Evolutionary conservation across 2,888 invertebrate genomes (phyloP).

Genomic region (Phragmatobia fuliginosa): DNA sequence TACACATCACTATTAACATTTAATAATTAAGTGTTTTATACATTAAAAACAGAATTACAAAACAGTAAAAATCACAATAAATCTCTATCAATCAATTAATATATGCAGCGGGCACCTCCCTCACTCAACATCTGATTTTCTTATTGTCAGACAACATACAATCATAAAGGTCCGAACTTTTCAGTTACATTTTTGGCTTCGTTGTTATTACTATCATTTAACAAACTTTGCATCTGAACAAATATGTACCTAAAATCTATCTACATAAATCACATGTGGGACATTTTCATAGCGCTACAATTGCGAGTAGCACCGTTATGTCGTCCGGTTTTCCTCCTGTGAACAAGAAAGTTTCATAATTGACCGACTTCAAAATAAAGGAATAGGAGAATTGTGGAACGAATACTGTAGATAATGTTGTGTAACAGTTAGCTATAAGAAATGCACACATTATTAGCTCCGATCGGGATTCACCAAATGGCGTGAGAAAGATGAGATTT

Average conservation of each 20-base stretch:
- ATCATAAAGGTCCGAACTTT: constrained; percentile 37
- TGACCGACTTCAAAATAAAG: not conserved
- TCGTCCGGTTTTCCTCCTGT: constrained; percentile 99
- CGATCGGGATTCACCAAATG: no score
- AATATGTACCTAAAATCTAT: constrained; percentile 68
- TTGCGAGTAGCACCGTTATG: constrained; percentile 98
- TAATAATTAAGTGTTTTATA: constrained; percentile 41
- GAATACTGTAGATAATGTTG: not conserved
- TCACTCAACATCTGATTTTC: constrained; percentile 35
- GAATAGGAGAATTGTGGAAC: not conserved
- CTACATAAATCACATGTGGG: constrained; percentile 70
- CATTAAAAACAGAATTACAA: constrained; percentile 37
- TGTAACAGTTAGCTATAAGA: no score
- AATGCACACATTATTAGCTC: no score
- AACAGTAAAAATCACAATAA: constrained; percentile 31
- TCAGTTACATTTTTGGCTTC: constrained; percentile 76
- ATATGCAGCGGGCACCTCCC: constrained; percentile 46
- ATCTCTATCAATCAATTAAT: constrained; percentile 22
- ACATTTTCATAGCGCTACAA: constrained; percentile 92
- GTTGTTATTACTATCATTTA: constrained; percentile 70
- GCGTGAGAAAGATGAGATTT: no score
- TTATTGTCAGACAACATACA: constrained; percentile 36
- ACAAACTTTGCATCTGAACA: constrained; percentile 66
- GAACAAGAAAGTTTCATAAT: constrained; percentile 65
- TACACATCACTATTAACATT: constrained; percentile 47